These are phyloP conservation scores for Antechinus flavipes DNA, from an alignment of 2,113 vertebrate genomes.

Conservation along the genomic window DNA sequence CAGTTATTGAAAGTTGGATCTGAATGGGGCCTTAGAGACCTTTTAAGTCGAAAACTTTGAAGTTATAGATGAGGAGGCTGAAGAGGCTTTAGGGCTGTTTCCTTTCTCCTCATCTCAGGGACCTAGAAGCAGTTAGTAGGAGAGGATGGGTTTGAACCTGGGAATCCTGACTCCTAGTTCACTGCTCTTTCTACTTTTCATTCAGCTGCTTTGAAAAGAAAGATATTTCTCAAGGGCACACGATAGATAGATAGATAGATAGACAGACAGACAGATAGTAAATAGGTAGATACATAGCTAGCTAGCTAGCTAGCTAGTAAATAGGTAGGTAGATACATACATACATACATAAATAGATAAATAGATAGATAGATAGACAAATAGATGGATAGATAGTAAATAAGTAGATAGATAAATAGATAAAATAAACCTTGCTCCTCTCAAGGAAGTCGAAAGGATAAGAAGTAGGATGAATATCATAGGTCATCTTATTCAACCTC, in stretches of 20 bases:
- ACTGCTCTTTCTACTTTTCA: background rate
- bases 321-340: background rate
- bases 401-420: background rate
- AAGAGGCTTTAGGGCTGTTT: background rate
- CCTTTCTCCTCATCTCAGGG: background rate
- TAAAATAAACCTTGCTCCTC: background rate
- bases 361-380: background rate
- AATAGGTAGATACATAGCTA: too few relatives aligned
- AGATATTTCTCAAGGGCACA: background rate
- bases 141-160: background rate
- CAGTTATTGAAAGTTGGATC: background rate
- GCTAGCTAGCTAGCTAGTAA: background rate
- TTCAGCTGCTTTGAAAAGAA: background rate
- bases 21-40: background rate
- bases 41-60: background rate
- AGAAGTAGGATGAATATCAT: background rate
- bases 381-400: background rate
- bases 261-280: background rate
- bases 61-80: background rate
- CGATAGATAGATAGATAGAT: background rate
- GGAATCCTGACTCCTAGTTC: background rate
- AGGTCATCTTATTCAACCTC: background rate
- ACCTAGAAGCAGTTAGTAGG: background rate
- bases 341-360: background rate
- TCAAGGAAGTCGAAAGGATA: background rate